These are phyloP conservation scores for Galemys pyrenaicus DNA, from an alignment of 2,113 vertebrate genomes.

Conservation along the genomic window DNA sequence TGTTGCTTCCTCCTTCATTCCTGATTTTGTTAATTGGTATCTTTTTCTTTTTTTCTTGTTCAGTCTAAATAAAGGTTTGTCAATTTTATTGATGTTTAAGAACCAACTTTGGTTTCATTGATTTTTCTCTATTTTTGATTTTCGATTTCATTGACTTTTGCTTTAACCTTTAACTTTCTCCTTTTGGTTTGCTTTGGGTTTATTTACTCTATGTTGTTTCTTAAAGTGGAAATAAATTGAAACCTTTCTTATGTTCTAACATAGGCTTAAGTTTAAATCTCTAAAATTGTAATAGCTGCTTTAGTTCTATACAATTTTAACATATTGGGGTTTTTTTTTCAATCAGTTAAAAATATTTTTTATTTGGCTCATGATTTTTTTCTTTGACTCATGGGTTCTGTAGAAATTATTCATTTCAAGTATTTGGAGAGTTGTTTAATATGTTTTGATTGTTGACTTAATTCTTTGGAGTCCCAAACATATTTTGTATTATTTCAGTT, in stretches of 20 bases:
- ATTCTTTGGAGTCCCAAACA: background rate
- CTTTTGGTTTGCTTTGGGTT: background rate
- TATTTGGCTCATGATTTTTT: background rate
- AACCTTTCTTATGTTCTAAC: background rate
- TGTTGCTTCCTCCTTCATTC: background rate
- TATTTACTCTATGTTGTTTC: constrained; percentile 34
- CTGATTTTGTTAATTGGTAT: background rate
- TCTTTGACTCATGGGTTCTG: background rate
- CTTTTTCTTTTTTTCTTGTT: constrained; percentile 12
- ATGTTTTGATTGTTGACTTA: background rate
- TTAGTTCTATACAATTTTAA: background rate
- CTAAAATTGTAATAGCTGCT: background rate
- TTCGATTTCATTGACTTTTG: background rate
- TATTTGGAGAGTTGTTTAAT: background rate
- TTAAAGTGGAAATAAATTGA: background rate
- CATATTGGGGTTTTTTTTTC: background rate
- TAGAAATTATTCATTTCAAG: constrained; percentile 1
- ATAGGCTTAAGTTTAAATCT: background rate
- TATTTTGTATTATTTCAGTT: background rate
- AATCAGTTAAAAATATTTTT: background rate
- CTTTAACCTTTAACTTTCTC: background rate
- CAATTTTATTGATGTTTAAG: background rate
- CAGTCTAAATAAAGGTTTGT: background rate
- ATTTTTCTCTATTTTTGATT: background rate
- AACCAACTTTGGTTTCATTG: background rate